phyloP scores from a whole-genome alignment of 30 jellyfish, hydroid and myxozoan species.

The Aurelia sp. region DNA sequence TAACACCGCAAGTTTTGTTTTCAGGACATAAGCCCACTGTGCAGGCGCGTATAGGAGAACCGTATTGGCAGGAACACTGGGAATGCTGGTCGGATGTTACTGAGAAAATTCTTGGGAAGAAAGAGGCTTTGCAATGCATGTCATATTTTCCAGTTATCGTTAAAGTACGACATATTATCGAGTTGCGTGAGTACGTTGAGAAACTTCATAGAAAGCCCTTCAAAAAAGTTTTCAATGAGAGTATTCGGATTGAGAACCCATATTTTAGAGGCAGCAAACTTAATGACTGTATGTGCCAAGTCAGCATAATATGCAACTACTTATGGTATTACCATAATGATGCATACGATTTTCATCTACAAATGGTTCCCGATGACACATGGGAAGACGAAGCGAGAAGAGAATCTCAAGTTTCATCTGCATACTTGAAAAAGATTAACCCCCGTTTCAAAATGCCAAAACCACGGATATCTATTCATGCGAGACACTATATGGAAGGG shows the following conservation, averaged over 20 bases:
- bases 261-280: constrained; percentile 17
- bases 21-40: constrained; percentile 18
- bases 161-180: constrained; percentile 55
- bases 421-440: constrained; percentile 4
- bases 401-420: constrained; percentile 8
- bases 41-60: constrained; percentile 55
- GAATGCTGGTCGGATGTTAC: constrained; percentile 60
- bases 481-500: constrained; percentile 39
- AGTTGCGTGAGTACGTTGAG: constrained; percentile 45
- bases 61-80: constrained; percentile 50
- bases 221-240: constrained; percentile 39
- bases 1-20: constrained; percentile 59
- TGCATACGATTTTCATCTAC: constrained; percentile 44
- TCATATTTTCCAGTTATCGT: constrained; percentile 68
- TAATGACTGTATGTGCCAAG: constrained; percentile 55
- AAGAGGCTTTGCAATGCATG: constrained; percentile 61
- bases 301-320: constrained; percentile 44
- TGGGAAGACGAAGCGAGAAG: constrained; percentile 37
- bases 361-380: constrained; percentile 47
- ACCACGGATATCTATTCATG: constrained; percentile 48
- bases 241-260: neutral
- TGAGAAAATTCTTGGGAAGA: constrained; percentile 43
- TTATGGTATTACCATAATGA: constrained; percentile 52
- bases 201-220: constrained; percentile 31
- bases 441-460: constrained; percentile 30